Evolutionary conservation across 2,888 invertebrate species (phyloP).

Genomic region (Caenorhabditis becei): DNA sequence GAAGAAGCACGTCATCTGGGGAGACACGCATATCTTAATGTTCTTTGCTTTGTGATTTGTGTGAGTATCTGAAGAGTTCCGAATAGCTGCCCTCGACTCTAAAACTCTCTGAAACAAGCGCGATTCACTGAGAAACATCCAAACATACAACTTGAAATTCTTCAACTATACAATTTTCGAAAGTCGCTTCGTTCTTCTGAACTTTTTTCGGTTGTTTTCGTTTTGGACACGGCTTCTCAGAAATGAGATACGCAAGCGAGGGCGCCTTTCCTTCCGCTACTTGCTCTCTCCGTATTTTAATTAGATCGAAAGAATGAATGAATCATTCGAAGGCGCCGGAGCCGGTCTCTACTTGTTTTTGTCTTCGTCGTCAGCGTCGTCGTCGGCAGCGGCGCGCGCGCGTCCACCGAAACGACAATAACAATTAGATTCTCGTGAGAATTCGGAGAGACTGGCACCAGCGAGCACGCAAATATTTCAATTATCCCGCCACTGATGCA

Average conservation of each 20-base stretch:
- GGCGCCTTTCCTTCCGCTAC: too few species aligned
- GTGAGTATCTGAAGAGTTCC: background rate
- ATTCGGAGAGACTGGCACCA: background rate
- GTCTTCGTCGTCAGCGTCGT: too few species aligned
- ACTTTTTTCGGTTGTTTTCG: background rate
- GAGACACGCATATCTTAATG: background rate
- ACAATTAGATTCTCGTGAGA: constrained; percentile 8
- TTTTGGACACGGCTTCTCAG: background rate
- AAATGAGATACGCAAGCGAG: background rate
- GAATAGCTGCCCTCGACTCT: too few species aligned
- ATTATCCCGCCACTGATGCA: background rate
- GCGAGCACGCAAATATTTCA: background rate
- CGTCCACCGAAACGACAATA: background rate
- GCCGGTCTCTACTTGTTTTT: background rate
- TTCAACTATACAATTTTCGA: background rate
- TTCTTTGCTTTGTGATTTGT: background rate
- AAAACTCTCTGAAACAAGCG: too few species aligned
- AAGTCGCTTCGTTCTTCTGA: background rate
- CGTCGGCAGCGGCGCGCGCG: background rate
- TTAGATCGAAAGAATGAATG: constrained; percentile 10
- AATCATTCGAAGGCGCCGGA: constrained; percentile 2
- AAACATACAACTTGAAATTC: too few species aligned
- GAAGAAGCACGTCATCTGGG: constrained; percentile 3
- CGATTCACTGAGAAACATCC: too few species aligned
- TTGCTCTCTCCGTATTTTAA: background rate